These are phyloP conservation scores for Eulithis prunata DNA, from an alignment of 2,888 invertebrate genomes.

Conservation along the genomic window DNA sequence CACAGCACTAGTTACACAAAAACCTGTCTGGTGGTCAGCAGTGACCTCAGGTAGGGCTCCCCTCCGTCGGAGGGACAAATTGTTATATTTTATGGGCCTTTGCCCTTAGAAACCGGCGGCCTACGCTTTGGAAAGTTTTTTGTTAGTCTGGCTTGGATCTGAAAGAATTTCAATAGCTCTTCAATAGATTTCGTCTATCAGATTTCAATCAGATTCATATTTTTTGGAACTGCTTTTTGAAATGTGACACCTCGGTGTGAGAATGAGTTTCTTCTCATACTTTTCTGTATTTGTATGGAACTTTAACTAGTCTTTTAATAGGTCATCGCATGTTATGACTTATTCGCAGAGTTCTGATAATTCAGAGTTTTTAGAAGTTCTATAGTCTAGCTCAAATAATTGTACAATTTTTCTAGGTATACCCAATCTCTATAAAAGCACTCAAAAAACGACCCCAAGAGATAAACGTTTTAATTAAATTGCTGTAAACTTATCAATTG, in stretches of 20 bases:
- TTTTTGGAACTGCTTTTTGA: neutral
- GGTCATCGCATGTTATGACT: too few relatives aligned
- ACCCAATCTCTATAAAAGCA: neutral
- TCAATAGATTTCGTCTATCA: neutral
- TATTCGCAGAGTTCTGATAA: too few relatives aligned
- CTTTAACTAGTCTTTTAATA: too few relatives aligned
- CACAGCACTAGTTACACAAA: conserved; percentile 62
- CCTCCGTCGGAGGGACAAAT: conserved; percentile 47
- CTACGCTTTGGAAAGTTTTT: conserved; percentile 27
- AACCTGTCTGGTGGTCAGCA: conserved; percentile 72
- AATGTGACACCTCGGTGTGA: too few relatives aligned
- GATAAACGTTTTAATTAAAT: conserved; percentile 12
- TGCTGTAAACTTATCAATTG: conserved; percentile 29
- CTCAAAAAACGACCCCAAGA: neutral
- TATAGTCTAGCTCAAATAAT: neutral
- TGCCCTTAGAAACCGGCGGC: conserved; percentile 34
- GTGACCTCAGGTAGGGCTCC: conserved; percentile 69
- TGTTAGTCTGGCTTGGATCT: conserved; percentile 32
- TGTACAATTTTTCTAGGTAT: neutral
- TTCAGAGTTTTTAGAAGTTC: too few relatives aligned
- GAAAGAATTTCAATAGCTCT: conserved; percentile 13
- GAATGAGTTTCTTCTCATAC: too few relatives aligned
- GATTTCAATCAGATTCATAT: neutral
- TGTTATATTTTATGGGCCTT: conserved; percentile 50
- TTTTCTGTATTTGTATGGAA: too few relatives aligned